Evolutionary conservation across 2,113 vertebrate genomes (phyloP).

Genomic region (Etheostoma cragini): DNA sequence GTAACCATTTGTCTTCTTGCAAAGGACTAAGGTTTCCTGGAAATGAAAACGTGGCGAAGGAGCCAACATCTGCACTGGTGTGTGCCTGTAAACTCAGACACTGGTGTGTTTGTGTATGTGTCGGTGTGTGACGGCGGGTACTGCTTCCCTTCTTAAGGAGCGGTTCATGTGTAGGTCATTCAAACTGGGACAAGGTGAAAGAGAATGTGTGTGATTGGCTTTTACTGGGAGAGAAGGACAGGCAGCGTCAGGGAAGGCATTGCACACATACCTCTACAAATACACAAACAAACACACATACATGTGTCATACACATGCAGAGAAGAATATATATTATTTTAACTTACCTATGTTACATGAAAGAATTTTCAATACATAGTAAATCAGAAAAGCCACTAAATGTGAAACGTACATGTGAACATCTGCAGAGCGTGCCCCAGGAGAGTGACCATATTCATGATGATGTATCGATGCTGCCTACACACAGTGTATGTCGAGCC

Average conservation of each 20-base stretch:
- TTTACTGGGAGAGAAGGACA: constrained; percentile 45
- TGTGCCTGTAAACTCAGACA: constrained; percentile 64
- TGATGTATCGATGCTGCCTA: constrained; percentile 51
- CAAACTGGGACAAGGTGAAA: constrained; percentile 71
- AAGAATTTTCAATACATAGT: constrained; percentile 8
- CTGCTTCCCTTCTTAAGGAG: constrained; percentile 48
- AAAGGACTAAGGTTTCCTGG: constrained; percentile 75
- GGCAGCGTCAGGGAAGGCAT: constrained; percentile 16
- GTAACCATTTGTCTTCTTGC: constrained; percentile 77
- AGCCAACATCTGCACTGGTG: constrained; percentile 72
- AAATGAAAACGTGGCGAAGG: constrained; percentile 51
- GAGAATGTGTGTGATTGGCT: constrained; percentile 54
- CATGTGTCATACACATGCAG: not conserved
- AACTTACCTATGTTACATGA: not conserved
- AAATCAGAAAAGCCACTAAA: not conserved
- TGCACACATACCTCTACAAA: constrained; percentile 34
- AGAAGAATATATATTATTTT: constrained; percentile 27
- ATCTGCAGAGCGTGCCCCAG: constrained; percentile 23
- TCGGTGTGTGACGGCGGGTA: constrained; percentile 44
- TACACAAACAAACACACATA: constrained; percentile 40
- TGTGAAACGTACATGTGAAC: not conserved
- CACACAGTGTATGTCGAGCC: constrained; percentile 38
- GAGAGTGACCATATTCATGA: constrained; percentile 27
- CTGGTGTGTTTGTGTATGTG: constrained; percentile 54
- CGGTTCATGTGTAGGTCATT: constrained; percentile 64